These are phyloP conservation scores for Oscheius myriophilus DNA, from an alignment of 2,888 invertebrate species.

Conservation along the genomic window DNA sequence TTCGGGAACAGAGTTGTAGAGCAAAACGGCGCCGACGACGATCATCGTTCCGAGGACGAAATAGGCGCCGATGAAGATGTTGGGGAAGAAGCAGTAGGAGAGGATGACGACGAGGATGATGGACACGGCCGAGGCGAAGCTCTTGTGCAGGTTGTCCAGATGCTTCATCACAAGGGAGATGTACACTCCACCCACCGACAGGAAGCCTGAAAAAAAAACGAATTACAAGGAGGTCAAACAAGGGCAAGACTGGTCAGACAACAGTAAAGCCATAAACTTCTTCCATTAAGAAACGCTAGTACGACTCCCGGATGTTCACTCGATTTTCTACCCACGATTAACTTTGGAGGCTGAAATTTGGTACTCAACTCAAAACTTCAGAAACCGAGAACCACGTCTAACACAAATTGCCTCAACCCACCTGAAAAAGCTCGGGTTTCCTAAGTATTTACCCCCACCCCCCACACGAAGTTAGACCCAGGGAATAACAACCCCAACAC, in stretches of 20 bases:
- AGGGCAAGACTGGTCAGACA: not conserved
- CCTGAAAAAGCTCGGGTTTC: no score
- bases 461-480: no score
- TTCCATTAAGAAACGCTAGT: slow-evolving; percentile 1
- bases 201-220: slow-evolving; percentile 53
- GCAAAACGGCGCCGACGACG: slow-evolving; percentile 68
- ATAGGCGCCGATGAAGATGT: slow-evolving; percentile 60
- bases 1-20: slow-evolving; percentile 69
- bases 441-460: no score
- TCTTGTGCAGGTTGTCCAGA: slow-evolving; percentile 70
- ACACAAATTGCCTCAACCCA: no score
- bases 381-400: no score
- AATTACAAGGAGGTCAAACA: not conserved
- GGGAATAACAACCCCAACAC: no score
- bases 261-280: no score
- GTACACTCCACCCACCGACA: slow-evolving; percentile 69
- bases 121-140: slow-evolving; percentile 70
- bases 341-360: no score
- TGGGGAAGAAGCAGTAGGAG: slow-evolving; percentile 61
- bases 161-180: slow-evolving; percentile 71
- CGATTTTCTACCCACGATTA: no score
- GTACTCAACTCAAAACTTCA: no score
- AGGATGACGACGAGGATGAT: slow-evolving; percentile 68
- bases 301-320: no score
- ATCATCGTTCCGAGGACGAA: slow-evolving; percentile 67